Base-by-base conservation (phyloP, 1,140 invertebrate genomes). In the Aphelenchoides besseyi region DNA sequence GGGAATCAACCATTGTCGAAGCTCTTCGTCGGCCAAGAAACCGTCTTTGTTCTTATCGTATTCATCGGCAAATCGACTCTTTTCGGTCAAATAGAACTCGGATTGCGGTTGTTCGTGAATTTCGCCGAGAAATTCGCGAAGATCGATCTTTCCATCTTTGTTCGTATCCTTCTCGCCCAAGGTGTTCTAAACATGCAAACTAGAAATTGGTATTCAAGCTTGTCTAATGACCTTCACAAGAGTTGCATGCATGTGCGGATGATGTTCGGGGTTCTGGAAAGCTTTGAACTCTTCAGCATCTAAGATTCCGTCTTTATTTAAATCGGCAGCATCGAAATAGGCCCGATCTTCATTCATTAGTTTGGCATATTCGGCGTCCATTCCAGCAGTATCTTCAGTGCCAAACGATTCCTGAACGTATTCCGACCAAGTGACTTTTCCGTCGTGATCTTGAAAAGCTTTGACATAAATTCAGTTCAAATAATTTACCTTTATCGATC, bases 241-340 rank as follows among this genome's bases (percentile, higher is more conserved):
- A 71, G 63, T 30, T 32, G 26, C n/a, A 29, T 28, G 67, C 64
- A 70, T 66, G 30, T 89, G 88, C 41, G 90, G 89, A 86, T 92
- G 91, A 85, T 98, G 94, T 86, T 97, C 94, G 0, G 95, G 95
- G 87, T 94, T 93, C 41, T 91, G 90, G 84, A 97, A 97, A 5
- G 90, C 89, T 77, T 91, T 86, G 86, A 92, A 97, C 86, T 98
- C 95, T 26, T 90, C 86, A 29, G 88, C 79, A 78, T 91, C 88
- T 32, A 98, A 87, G 55, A 87, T 85, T 1, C 90, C 91, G 87
- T 98, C 92, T 53, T 90, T 88, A 84, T 97, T 90, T 26, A 87
- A 78, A 88, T 98, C 95, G 2, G 95, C 94, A 3, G 90, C 89
- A 64, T 89, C 85, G 86, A 95, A 98, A 85, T 94, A 90, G 57